phyloP scores from a whole-genome alignment of 2,113 vertebrate genomes.

The Bubo bubo region DNA sequence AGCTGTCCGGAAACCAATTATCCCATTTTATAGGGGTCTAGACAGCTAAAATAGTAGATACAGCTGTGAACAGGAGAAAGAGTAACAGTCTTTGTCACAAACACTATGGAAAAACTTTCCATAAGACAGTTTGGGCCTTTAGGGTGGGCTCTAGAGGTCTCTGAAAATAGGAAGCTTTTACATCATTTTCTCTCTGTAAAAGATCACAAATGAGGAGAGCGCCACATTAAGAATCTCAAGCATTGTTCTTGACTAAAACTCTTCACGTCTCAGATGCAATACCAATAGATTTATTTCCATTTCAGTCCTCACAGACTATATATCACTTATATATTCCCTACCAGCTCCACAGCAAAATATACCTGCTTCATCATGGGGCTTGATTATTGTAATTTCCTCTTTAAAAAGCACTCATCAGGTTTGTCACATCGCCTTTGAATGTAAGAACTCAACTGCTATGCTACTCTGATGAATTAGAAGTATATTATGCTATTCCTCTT shows the following conservation, averaged over 20 bases:
- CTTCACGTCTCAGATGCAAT: background rate
- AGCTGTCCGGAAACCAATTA: background rate
- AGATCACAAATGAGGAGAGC: background rate
- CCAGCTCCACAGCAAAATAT: background rate
- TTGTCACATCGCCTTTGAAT: background rate
- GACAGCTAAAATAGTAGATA: background rate
- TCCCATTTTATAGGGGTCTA: background rate
- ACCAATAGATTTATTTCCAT: background rate
- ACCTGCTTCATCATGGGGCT: background rate
- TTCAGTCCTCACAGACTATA: background rate
- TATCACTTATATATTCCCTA: background rate
- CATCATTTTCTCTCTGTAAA: background rate
- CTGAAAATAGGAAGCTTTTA: background rate
- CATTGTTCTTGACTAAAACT: background rate
- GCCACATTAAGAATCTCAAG: background rate
- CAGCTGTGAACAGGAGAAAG: background rate
- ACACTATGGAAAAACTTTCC: background rate
- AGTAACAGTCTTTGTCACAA: background rate
- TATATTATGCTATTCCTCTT: background rate
- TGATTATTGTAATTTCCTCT: background rate
- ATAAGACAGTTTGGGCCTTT: background rate
- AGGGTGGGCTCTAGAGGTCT: background rate
- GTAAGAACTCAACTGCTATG: background rate
- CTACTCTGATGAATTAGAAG: background rate
- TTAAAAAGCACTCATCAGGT: background rate